phyloP scores from a whole-genome alignment of 2,113 vertebrate genomes.

The Brachionichthys hirsutus region DNA sequence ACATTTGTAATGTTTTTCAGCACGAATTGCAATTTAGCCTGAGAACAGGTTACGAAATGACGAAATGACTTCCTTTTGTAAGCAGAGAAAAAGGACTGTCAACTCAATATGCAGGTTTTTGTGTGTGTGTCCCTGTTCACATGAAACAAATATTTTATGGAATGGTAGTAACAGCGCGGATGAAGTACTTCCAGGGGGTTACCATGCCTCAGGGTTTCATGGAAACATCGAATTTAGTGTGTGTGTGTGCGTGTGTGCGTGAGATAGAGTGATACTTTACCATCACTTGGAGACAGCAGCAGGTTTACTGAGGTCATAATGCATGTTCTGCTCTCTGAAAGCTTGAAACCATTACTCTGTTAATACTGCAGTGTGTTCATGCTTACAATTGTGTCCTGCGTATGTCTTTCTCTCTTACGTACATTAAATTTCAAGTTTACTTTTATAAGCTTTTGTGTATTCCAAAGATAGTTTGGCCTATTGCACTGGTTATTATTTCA shows the following conservation, averaged over 20 bases:
- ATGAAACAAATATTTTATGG: constrained; percentile 22
- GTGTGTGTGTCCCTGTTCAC: neutral
- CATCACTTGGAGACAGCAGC: constrained; percentile 14
- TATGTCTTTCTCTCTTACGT: constrained; percentile 7
- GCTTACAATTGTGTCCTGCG: constrained; percentile 13
- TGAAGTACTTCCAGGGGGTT: constrained; percentile 18
- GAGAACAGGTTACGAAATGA: constrained; percentile 7
- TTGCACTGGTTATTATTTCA: constrained; percentile 30
- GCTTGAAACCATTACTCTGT: constrained; percentile 42
- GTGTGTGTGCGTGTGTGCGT: neutral
- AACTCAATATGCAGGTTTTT: neutral
- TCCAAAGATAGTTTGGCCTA: constrained; percentile 29
- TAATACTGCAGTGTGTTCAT: constrained; percentile 36
- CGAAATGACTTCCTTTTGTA: constrained; percentile 3
- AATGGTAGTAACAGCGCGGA: constrained; percentile 14
- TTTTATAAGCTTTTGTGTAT: constrained; percentile 51
- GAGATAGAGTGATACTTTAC: constrained; percentile 6
- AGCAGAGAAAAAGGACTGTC: neutral
- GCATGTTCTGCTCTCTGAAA: constrained; percentile 45
- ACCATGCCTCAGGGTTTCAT: constrained; percentile 17
- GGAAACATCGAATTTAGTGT: constrained; percentile 1
- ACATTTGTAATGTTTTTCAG: neutral
- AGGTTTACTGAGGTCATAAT: constrained; percentile 47
- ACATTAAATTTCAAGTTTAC: constrained; percentile 47
- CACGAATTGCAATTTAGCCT: constrained; percentile 12